Evolutionary conservation across 1,140 invertebrate genomes (phyloP), one percentile per base, ranked within the genome.

Genomic region (Drosophila truncata): DNA sequence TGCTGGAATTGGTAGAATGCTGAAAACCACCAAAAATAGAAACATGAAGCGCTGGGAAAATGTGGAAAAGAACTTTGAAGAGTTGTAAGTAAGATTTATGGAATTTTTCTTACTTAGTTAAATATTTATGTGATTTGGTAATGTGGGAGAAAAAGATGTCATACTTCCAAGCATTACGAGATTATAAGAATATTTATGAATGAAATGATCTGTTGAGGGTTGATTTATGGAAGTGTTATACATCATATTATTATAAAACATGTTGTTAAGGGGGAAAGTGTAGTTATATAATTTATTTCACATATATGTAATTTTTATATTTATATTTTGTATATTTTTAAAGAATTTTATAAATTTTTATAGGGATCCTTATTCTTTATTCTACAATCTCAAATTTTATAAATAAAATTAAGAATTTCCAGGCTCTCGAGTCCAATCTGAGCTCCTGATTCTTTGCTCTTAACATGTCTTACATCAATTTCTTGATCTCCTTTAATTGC

Each of bases 401-500:
- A 4, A 7, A 5, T 18, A 2, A 14, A 52, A 20, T 33, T 6
- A 4, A 10, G 0, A 23, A 1, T 16, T 5, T 23, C 18, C 13
- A 6, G 1, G 3, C 7, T 20, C 2, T 52, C 8, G 13, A 2
- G 4, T 33, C 2, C 27, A 8, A 14, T 20, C 6, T 33, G 2
- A 33, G 11, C n/a, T 4, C n/a, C 49, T 18, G 27, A 50, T 18
- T 20, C 8, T 31, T 29, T 9, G 14, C n/a, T 35, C 14, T 16
- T 37, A 3, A n/a, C 2, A 62, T 39, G 52, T 35, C 13, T 18
- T 20, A 14, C 54, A 61, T 33, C 23, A 8, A 3, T 44, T n/a
- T n/a, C 37, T 25, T 33, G 37, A 62, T 66, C 25, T 25, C 29
- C 29, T 66, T 65, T 50, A 66, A 70, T 66, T 42, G 37, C 16